phyloP scores from a whole-genome alignment of 2,888 invertebrate genomes.

The Idaea aversata region DNA sequence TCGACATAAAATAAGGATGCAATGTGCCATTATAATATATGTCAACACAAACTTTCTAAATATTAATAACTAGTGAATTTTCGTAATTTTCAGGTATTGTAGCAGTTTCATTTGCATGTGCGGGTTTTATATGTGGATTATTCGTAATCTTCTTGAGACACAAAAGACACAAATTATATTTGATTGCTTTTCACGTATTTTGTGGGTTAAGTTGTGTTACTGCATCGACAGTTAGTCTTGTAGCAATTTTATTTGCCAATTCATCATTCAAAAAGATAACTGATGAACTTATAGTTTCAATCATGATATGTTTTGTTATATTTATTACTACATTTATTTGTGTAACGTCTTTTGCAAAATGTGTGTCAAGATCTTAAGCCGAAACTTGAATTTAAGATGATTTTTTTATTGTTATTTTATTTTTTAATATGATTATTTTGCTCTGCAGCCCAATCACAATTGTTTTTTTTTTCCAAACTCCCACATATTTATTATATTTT shows the following conservation, averaged over 20 bases:
- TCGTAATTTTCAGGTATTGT: too few relatives aligned
- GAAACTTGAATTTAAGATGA: too few relatives aligned
- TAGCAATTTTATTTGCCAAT: slow-evolving; percentile 33
- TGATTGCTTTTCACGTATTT: slow-evolving; percentile 36
- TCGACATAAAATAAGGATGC: neutral
- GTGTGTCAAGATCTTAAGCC: slow-evolving; percentile 26
- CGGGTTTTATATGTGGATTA: too few relatives aligned
- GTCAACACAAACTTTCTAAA: too few relatives aligned
- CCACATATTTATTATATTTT: neutral
- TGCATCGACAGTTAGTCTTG: slow-evolving; percentile 42
- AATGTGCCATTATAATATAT: too few relatives aligned
- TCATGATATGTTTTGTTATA: slow-evolving; percentile 39
- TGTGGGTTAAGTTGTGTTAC: slow-evolving; percentile 48
- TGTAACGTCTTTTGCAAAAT: slow-evolving; percentile 40
- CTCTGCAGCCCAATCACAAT: neutral
- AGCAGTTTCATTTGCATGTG: too few relatives aligned
- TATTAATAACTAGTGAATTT: too few relatives aligned
- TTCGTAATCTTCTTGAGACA: too few relatives aligned
- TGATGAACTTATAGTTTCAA: slow-evolving; percentile 19
- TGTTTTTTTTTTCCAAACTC: neutral
- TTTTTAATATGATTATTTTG: too few relatives aligned
- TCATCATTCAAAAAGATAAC: slow-evolving; percentile 39
- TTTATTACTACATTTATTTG: slow-evolving; percentile 45
- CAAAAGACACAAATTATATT: slow-evolving; percentile 2
- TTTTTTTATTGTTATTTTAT: too few relatives aligned